These are phyloP conservation scores for Brachionus koreanus DNA, from an alignment of 1,140 invertebrate species.

Conservation along the genomic window DNA sequence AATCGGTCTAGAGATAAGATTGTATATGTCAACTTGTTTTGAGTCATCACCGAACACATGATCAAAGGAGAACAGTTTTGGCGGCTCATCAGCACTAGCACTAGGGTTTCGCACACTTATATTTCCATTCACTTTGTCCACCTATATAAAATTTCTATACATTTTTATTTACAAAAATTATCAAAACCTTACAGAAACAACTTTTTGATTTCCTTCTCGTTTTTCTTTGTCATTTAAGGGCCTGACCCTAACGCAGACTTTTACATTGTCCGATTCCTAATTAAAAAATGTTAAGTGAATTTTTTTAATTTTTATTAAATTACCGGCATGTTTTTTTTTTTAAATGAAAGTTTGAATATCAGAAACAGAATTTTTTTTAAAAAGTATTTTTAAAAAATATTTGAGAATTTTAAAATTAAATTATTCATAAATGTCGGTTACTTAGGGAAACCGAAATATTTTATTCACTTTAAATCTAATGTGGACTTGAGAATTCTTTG, in stretches of 20 bases:
- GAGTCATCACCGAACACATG: conserved; percentile 65
- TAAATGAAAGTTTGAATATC: not conserved
- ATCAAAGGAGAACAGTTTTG: conserved; percentile 74
- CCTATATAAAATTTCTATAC: not conserved
- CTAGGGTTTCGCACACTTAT: conserved; percentile 55
- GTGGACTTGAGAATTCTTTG: not conserved
- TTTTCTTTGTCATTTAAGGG: conserved; percentile 77
- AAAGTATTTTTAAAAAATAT: not conserved
- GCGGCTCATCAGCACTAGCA: conserved; percentile 59
- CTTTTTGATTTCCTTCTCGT: conserved; percentile 68
- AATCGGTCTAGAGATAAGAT: conserved; percentile 49
- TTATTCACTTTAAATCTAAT: not conserved
- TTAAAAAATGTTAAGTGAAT: not conserved
- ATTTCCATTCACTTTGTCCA: conserved; percentile 24
- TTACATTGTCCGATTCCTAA: conserved; percentile 68
- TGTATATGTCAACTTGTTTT: conserved; percentile 35
- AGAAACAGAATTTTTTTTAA: not conserved
- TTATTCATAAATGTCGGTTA: not conserved
- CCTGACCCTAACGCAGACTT: conserved; percentile 83
- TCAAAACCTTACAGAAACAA: conserved; percentile 47
- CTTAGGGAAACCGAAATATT: conserved; percentile 12
- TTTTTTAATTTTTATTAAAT: not conserved
- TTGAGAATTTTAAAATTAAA: not conserved
- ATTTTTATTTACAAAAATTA: not conserved
- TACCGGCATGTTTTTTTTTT: conserved; percentile 35